Conservation (phyloP, 1,140 invertebrate species). For the Zophobas morio region DNA sequence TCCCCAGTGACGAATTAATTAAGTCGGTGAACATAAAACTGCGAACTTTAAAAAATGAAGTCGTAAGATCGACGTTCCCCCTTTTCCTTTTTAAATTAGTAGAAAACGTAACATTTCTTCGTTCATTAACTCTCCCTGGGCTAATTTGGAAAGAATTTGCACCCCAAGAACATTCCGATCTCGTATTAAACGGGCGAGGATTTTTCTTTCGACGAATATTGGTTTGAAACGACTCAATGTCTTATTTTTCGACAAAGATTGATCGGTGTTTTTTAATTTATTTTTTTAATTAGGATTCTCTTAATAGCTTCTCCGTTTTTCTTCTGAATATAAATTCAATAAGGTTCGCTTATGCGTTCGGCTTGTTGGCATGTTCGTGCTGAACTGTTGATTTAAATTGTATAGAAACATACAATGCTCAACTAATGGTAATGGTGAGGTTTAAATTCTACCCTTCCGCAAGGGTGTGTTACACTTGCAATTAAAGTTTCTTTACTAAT, state of each 20-base stretch:
- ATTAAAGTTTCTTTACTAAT: conserved; percentile 49
- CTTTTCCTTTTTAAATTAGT: conserved; percentile 63
- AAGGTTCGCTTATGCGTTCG: conserved; percentile 27
- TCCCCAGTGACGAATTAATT: conserved; percentile 65
- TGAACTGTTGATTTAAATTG: conserved; percentile 34
- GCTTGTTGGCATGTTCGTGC: conserved; percentile 37
- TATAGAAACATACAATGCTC: conserved; percentile 39
- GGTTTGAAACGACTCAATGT: conserved; percentile 50
- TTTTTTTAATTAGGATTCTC: conserved; percentile 26
- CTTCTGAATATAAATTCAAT: conserved; percentile 26
- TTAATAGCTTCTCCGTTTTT: conserved; percentile 8
- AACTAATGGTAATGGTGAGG: conserved; percentile 44
- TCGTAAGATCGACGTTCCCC: conserved; percentile 58
- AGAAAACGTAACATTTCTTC: conserved; percentile 65
- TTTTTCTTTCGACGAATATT: conserved; percentile 51
- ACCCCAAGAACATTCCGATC: conserved; percentile 65
- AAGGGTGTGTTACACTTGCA: conserved; percentile 46
- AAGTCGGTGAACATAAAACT: conserved; percentile 62
- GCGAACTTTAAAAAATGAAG: conserved; percentile 61
- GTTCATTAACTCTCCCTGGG: conserved; percentile 65
- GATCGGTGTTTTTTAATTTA: conserved; percentile 53
- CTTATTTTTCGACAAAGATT: conserved; percentile 53
- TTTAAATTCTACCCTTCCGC: conserved; percentile 40
- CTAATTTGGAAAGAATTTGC: conserved; percentile 66
- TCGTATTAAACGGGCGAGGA: conserved; percentile 60